phyloP scores from a whole-genome alignment of 30 jellyfish, hydroid and myxozoan genomes.

The Cassiopea andromeda region DNA sequence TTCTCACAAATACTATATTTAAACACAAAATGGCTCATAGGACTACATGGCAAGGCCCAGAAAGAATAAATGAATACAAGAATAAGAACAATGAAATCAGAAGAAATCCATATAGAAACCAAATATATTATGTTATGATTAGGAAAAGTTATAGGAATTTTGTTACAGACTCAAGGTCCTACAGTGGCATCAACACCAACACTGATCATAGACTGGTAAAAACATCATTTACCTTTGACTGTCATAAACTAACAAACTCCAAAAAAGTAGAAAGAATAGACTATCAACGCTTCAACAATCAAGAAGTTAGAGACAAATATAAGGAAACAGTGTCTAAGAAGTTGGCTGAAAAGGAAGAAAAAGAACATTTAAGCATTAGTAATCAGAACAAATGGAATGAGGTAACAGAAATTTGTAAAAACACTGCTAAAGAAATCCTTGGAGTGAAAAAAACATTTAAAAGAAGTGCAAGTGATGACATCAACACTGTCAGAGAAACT shows the following conservation, averaged over 20 bases:
- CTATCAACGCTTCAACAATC: background rate
- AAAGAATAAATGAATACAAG: background rate
- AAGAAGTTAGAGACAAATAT: background rate
- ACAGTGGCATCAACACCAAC: constrained; percentile 36
- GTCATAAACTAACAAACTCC: constrained; percentile 10
- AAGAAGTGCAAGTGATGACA: background rate
- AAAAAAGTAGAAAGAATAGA: constrained; percentile 21
- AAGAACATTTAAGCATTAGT: background rate
- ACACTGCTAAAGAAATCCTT: constrained; percentile 16
- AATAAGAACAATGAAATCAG: constrained; percentile 6
- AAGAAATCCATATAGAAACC: constrained; percentile 36
- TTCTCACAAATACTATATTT: constrained; percentile 14
- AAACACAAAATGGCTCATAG: constrained; percentile 17
- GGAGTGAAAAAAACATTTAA: constrained; percentile 19
- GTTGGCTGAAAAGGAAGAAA: background rate
- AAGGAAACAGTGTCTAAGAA: no score
- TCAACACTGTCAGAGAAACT: constrained; percentile 24
- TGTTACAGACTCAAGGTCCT: constrained; percentile 26
- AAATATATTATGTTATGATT: constrained; percentile 12
- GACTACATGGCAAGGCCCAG: constrained; percentile 39
- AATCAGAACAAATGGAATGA: constrained; percentile 18
- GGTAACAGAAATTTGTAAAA: constrained; percentile 19
- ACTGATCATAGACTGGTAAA: constrained; percentile 25
- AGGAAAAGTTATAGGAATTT: background rate
- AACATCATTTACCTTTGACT: constrained; percentile 9